phyloP scores from a whole-genome alignment of 2,888 invertebrate genomes.

The Pyrrhia umbra region DNA sequence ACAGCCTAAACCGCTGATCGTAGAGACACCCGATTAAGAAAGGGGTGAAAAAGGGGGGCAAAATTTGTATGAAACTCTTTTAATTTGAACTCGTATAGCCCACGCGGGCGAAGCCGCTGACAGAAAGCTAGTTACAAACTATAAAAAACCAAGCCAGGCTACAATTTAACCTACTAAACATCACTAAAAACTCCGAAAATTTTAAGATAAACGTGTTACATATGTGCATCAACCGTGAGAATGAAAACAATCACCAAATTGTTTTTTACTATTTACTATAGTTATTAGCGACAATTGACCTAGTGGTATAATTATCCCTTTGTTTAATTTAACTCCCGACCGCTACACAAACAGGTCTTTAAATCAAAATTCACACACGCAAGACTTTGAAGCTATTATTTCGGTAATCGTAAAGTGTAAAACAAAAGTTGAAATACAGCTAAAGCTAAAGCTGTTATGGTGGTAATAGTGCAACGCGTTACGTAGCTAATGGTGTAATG shows the following conservation, averaged over 20 bases:
- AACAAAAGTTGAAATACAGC: neutral
- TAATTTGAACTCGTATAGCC: too few relatives aligned
- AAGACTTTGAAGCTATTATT: slow-evolving; percentile 44
- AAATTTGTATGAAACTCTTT: too few relatives aligned
- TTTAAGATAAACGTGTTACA: slow-evolving; percentile 38
- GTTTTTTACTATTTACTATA: slow-evolving; percentile 48
- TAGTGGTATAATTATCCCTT: slow-evolving; percentile 54
- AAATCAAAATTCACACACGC: slow-evolving; percentile 50
- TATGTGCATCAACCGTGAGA: slow-evolving; percentile 56
- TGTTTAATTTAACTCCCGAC: slow-evolving; percentile 46
- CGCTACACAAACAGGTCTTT: slow-evolving; percentile 37
- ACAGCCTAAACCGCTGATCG: too few relatives aligned
- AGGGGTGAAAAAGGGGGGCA: too few relatives aligned
- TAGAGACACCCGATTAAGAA: too few relatives aligned
- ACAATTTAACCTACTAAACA: slow-evolving; percentile 4
- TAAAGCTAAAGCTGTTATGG: neutral
- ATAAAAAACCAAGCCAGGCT: slow-evolving; percentile 9
- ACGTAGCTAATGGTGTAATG: slow-evolving; percentile 2
- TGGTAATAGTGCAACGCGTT: neutral
- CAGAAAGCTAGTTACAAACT: neutral
- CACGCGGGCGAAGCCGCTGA: too few relatives aligned
- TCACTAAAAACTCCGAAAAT: slow-evolving; percentile 19
- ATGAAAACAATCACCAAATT: slow-evolving; percentile 54
- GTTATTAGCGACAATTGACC: slow-evolving; percentile 51
- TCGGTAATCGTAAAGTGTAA: slow-evolving; percentile 21